Evolutionary conservation across 2,888 invertebrate species (phyloP), one percentile per base, ranked within the genome.

Genomic region (Hydrotaea cyrtoneurina): DNA sequence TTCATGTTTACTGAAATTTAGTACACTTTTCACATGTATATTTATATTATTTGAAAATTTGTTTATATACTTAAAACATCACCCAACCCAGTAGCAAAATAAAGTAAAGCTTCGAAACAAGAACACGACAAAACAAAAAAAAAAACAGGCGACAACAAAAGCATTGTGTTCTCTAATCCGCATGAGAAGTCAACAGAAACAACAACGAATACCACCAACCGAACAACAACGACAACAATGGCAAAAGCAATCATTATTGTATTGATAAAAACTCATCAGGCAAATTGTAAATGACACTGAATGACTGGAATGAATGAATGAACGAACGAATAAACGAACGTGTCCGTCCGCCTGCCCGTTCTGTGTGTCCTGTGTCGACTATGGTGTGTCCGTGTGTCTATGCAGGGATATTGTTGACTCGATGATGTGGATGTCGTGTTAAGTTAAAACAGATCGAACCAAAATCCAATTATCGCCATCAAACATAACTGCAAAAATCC

Each of bases 381-480:
- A 50, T 50, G 13, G 50, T 50, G 59, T 72, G 77, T 26, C 19
- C 53, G 71, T 15, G 55, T 31, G 23, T n/a, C 31, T 82, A 57
- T 59, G 57, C 31, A 7, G 31, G 31, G 31, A 7, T 2, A 23
- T 10, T 59, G 23, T 39, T 74, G 57, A 1, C 36, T 55, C 10
- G 62, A 43, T 72, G 55, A 77, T 71, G 43, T 69, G 75, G 46
- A 19, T 43, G 26, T 55, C 15, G 74, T 59, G 46, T 64, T 64
- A 80, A 78, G 75, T 85, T 77, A 77, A 80, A 82, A 85, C 82
- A 85, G 82, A 85, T 85, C 85, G 79, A 85, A 85, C 85, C 85
- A 82, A 85, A 85, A 85, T 85, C 85, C 85, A 82, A 85, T 85
- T 85, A 85, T 85, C 85, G 82, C 82, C 79, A 77, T 66, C 59